phyloP scores from a whole-genome alignment of 2,113 vertebrate species.

The Salvelinus sp. region DNA sequence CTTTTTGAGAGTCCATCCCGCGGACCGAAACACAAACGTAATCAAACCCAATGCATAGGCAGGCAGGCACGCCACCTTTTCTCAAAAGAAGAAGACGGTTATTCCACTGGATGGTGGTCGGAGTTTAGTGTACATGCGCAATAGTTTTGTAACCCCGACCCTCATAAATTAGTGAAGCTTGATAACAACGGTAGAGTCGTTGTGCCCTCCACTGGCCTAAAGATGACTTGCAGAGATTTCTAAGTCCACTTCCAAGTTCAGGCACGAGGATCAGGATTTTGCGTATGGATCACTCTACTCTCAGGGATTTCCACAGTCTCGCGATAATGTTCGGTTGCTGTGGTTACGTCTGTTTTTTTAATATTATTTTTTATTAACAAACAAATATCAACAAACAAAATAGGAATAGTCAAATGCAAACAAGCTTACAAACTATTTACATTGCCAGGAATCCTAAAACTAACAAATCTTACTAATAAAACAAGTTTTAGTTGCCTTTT shows the following conservation, averaged over 20 bases:
- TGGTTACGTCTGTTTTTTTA: background rate
- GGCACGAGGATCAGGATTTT: no score
- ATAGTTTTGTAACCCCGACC: background rate
- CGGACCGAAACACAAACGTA: constrained; percentile 18
- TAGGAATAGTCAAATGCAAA: no score
- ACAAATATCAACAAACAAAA: no score
- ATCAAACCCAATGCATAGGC: constrained; percentile 32
- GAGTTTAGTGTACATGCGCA: constrained; percentile 37
- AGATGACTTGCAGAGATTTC: background rate
- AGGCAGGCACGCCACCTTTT: constrained; percentile 28
- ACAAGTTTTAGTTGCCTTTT: no score
- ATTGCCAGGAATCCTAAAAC: no score
- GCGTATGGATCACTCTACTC: no score
- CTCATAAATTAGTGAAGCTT: no score
- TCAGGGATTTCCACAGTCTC: background rate
- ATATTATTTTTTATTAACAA: no score
- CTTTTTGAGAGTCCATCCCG: constrained; percentile 52
- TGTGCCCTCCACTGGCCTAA: constrained; percentile 3
- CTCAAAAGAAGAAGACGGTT: constrained; percentile 15
- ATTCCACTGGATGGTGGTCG: constrained; percentile 19
- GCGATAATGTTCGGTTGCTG: background rate
- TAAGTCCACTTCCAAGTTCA: background rate
- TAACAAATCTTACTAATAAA: no score
- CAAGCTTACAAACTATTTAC: no score
- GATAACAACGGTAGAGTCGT: background rate